Percentiles rank a stretch among this genome's conserved stretches.
Conservation (phyloP, 2,113 vertebrate genomes). For the Misgurnus anguillicaudatus region DNA sequence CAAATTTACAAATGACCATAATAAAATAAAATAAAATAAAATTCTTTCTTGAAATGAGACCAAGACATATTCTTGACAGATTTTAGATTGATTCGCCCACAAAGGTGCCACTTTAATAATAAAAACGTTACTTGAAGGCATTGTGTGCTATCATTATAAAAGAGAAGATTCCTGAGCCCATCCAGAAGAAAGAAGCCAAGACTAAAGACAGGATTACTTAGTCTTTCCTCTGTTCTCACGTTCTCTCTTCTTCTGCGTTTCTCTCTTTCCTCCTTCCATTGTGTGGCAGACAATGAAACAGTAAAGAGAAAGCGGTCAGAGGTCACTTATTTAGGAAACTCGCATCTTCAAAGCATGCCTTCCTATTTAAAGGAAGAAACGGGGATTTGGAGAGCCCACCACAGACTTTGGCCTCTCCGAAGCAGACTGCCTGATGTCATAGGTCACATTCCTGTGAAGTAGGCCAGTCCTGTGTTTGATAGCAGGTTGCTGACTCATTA, state of each 20-base stretch:
- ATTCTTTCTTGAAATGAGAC: no score
- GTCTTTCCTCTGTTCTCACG: conserved; percentile 57
- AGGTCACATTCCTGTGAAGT: conserved; percentile 77
- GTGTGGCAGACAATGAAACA: conserved; percentile 55
- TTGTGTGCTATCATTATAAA: conserved; percentile 56
- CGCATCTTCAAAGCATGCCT: conserved; percentile 63
- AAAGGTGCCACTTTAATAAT: conserved; percentile 70
- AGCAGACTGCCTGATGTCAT: conserved; percentile 74
- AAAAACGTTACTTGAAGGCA: conserved; percentile 72
- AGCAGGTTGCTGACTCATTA: conserved; percentile 79
- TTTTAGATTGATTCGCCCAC: conserved; percentile 71
- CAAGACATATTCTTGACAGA: conserved; percentile 24
- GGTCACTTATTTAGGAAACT: conserved; percentile 53
- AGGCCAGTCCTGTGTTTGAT: conserved; percentile 72
- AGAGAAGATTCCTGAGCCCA: conserved; percentile 39
- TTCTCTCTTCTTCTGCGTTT: conserved; percentile 67
- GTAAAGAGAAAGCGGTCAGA: conserved; percentile 47
- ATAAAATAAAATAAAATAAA: no score
- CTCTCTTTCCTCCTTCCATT: conserved; percentile 52
- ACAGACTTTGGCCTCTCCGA: conserved; percentile 73
- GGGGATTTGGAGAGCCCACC: conserved; percentile 53
- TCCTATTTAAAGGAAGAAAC: conserved; percentile 56
- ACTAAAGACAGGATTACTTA: conserved; percentile 74
- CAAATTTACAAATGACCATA: no score
- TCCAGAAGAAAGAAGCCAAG: conserved; percentile 54